A percentile compares a stretch with the other conserved stretches of the same genome.
Evolutionary conservation across 2,113 vertebrate genomes (phyloP).

Genomic region (Prionailurus viverrinus): DNA sequence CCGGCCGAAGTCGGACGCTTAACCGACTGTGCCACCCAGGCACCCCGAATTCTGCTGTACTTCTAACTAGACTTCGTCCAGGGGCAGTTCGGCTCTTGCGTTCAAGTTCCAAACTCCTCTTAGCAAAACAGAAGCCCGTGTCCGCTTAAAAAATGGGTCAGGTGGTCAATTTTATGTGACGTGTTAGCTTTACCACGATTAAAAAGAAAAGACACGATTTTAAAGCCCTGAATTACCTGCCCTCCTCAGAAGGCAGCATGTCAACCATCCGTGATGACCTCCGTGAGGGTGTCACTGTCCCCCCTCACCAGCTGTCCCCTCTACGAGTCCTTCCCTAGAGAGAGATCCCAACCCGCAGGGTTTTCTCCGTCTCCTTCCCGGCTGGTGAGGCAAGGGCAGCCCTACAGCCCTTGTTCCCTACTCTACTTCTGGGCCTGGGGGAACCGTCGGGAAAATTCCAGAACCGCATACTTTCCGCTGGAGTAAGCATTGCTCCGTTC

Average conservation of each 20-base stretch:
- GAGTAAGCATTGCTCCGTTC: neutral
- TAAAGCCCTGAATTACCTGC: neutral
- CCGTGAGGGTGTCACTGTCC: neutral
- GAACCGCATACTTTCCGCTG: neutral
- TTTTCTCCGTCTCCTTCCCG: neutral
- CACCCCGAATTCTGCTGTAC: neutral
- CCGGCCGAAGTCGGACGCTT: too few relatives aligned
- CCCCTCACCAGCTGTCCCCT: neutral
- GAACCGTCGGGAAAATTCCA: neutral
- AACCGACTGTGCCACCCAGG: too few relatives aligned
- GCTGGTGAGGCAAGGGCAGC: neutral
- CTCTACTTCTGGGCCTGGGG: neutral
- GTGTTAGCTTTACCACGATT: neutral
- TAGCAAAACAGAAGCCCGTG: neutral
- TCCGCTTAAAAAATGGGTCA: neutral
- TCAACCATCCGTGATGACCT: neutral
- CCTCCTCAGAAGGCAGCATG: accelerated
- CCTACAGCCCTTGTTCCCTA: neutral
- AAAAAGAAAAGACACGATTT: neutral
- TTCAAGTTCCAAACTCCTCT: neutral
- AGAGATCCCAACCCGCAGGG: accelerated
- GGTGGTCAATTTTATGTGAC: neutral
- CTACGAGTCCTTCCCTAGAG: accelerated
- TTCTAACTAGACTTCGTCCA: neutral
- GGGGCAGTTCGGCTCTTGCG: neutral